Evolutionary conservation across 2,797 vertebrate genomes (phyloP), one percentile per base, ranked within the genome.

Genomic region (Clamator glandarius): DNA sequence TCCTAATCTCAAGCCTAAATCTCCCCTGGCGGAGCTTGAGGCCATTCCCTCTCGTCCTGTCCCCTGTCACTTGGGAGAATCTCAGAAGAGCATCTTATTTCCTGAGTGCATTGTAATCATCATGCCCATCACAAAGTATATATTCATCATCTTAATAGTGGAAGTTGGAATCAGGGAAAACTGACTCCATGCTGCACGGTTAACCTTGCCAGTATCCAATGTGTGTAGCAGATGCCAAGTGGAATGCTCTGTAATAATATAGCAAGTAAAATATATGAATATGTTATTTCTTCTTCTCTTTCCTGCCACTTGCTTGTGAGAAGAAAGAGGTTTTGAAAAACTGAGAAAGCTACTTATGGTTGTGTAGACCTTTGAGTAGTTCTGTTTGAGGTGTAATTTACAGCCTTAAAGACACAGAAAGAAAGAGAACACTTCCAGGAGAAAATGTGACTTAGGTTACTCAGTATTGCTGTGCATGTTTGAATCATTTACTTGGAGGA

Each of bases 401-500:
- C 33, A 91, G 29, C 26, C 52, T 91, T 89, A 81, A 89, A 72
- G 64, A 50, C 18, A 13, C 3, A 73, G 36, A 64, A 68, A 33
- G 26, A 79, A 63, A 59, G 44, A 80, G 46, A 75, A 41, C 11
- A 6, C 15, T 93, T 83, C 50, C 72, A 83, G n/a, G 23, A 80
- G 62, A 61, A 87, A 80, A 54, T 26, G 39, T 89, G 72, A 12
- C 41, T 90, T 77, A 63, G 26, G 70, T 78, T 77, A 83, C 82
- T 88, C 4, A 2, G 2, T 46, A 16, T 57, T 90, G 18, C 58
- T 69, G 36, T 1, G 1, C 7, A 2, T 59, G 57, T 73, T 96
- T 90, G 84, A 93, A 88, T 96, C 75, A 91, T 57, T 96, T 93
- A 74, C 36, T 90, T 28, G 29, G 46, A 67, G 86, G 80, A 82